Conservation (phyloP, 2,113 vertebrate species). For the Seriola rivoliana region DNA sequence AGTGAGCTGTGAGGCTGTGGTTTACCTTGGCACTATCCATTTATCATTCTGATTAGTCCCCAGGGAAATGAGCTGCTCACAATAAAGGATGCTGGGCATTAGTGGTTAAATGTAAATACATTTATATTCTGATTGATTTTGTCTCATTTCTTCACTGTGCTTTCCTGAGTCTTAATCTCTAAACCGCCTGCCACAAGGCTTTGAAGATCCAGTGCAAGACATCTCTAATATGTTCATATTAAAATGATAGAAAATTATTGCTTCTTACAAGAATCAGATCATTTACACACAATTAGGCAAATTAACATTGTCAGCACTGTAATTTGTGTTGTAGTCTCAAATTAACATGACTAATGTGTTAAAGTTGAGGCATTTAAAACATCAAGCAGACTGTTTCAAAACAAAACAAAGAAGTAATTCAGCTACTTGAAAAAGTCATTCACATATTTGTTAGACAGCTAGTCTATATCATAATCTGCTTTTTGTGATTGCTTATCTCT, state of each 20-base stretch:
- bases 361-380: background rate
- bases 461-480: background rate
- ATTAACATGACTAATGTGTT: background rate
- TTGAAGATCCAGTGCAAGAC: background rate
- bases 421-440: background rate
- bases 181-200: background rate
- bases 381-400: background rate
- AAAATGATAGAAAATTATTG: background rate
- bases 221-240: background rate
- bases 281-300: background rate
- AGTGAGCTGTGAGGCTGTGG: constrained; percentile 19
- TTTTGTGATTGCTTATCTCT: background rate
- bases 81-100: constrained; percentile 28
- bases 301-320: background rate
- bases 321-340: background rate
- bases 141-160: constrained; percentile 2
- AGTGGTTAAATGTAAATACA: constrained; percentile 33
- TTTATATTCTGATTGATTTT: constrained; percentile 50
- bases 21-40: constrained; percentile 39
- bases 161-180: constrained; percentile 14
- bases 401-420: background rate
- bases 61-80: constrained; percentile 25
- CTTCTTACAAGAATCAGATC: background rate
- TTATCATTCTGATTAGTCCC: constrained; percentile 34
- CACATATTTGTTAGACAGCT: background rate